Evolutionary conservation across 2,797 vertebrate genomes (phyloP), one percentile per base, ranked within the genome.

Genomic region (Meriones psammophilus): DNA sequence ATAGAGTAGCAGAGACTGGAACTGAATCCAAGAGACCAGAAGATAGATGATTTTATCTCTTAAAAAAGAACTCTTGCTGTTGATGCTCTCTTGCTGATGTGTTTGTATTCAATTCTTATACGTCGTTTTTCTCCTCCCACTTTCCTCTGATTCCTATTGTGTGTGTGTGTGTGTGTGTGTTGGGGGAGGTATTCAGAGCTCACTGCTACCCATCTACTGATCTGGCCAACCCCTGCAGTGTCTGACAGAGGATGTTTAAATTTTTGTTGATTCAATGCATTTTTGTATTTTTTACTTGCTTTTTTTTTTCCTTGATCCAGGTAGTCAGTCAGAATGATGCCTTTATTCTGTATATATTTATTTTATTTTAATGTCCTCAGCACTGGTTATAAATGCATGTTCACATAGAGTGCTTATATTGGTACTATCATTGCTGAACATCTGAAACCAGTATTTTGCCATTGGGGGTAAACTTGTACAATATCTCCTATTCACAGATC

Each of bases 401-500:
- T 84, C 60, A 77, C 78, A 64, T 30, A 54, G 30, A 89, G 36
- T 33, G 15, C 58, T 69, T 18, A 36, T 17, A 13, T n/a, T 46
- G 60, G 46, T 26, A 20, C 74, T 14, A 6, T 46, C 39, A 24
- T 36, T 83, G 46, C 33, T 58, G 24, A 60, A 26, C 50, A 24
- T 42, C 73, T 33, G 64, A 85, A 42, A 4, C 6, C 14, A 62
- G 17, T 46, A 76, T 76, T 42, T 42, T 62, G 7, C 60, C 28
- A 39, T 54, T 73, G 58, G 24, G 14, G 14, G 5, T 28, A n/a
- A 90, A 39, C 58, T n/a, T 56, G 9, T 13, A 8, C 26, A 64
- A 54, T 74, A 15, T 87, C 93, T 78, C 30, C 77, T 42, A 36
- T 79, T 73, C 30, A 85, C 73, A 97, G 95, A 95, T 42, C 83